Base-by-base conservation (phyloP, 1,140 invertebrate genomes). In the Neodiprion lecontei region DNA sequence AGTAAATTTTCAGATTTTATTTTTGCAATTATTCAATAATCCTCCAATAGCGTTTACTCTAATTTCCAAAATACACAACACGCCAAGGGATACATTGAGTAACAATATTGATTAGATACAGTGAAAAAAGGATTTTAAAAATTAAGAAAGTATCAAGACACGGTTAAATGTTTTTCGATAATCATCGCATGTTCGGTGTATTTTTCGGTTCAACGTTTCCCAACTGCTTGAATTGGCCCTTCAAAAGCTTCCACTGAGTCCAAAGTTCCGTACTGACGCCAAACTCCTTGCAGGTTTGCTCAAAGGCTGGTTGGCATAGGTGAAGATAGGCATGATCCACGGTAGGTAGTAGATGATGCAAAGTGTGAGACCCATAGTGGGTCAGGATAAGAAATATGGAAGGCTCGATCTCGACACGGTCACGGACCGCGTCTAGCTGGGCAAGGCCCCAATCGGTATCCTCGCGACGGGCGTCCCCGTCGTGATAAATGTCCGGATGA, bases 331-430 rank as follows among this genome's bases (percentile, higher is more conserved):
- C 91, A 79, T 96, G 95, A 81, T 96, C 95, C 14, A 96, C 80
- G 0, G 94, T 95, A 0, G 95, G 95, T 77, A 96, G 92, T 1
- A 97, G 86, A 88, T 96, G 95, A 83, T 97, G 95, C 1, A 96
- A 85, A 1, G 88, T 87, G 83, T 97, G 96, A 53, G 94, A 92
- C 9, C 95, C 95, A 77, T 95, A 96, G 76, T 92, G 90, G 0
- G 92, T 93, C 47, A 96, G 79, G 0, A 91, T 91, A 49, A 94
- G 85, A 78, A 95, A 93, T 40, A 92, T 85, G n/a, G 89, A 92
- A 1, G 91, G 89, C 28, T 92, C 93, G n/a, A 95, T 89, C 67
- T 95, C 92, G 7, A 89, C 86, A 72, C 94, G 90, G 79, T 95
- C 95, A 76, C 93, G 90, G 0, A 94, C 91, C 0, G 95, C 91